These are phyloP conservation scores for Andricus quercusramuli DNA, from an alignment of 2,888 invertebrate genomes.

Conservation along the genomic window DNA sequence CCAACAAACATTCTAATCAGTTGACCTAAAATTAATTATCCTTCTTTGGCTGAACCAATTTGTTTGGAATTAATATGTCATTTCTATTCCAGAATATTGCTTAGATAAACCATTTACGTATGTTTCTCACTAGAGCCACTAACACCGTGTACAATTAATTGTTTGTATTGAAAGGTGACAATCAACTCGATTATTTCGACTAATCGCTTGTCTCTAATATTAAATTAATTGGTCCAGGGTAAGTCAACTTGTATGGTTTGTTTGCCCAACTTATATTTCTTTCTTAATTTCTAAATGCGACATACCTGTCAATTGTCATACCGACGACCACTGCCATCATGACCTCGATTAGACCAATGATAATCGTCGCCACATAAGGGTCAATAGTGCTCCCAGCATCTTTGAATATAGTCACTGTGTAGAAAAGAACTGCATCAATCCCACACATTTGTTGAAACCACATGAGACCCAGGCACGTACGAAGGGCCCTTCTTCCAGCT, in stretches of 20 bases:
- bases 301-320: conserved; percentile 77
- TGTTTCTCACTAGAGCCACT: background rate
- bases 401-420: conserved; percentile 76
- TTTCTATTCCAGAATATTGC: background rate
- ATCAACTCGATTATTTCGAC: background rate
- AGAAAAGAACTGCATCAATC: conserved; percentile 78
- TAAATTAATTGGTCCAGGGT: background rate
- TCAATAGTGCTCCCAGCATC: conserved; percentile 75
- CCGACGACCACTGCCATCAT: conserved; percentile 74
- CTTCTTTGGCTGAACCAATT: background rate
- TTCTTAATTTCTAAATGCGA: background rate
- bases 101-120: background rate
- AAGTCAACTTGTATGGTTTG: background rate
- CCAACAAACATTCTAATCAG: too few relatives aligned
- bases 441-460: conserved; percentile 80
- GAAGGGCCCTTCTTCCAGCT: conserved; percentile 77
- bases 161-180: background rate
- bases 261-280: background rate
- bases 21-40: too few relatives aligned
- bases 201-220: background rate
- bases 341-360: conserved; percentile 80
- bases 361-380: conserved; percentile 78
- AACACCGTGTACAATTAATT: background rate
- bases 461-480: conserved; percentile 80
- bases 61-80: background rate